Evolutionary conservation across 2,113 vertebrate species (phyloP).

Genomic region (Hyperopisus bebe): DNA sequence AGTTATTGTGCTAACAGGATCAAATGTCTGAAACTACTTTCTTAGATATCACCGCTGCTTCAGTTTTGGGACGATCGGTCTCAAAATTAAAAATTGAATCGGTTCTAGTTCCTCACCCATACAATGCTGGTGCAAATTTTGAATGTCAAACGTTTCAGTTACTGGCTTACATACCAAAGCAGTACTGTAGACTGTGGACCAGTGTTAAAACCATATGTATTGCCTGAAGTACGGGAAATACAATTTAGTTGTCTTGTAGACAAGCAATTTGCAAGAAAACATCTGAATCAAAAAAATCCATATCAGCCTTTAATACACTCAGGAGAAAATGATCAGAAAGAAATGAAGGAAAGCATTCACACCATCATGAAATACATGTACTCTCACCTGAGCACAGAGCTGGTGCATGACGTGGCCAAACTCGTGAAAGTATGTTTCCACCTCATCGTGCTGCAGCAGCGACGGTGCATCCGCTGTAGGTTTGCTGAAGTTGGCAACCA

Average conservation of each 20-base stretch:
- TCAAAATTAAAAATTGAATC: not conserved
- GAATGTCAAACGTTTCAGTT: not conserved
- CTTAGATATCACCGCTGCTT: not conserved
- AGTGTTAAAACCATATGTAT: no score
- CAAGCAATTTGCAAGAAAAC: not conserved
- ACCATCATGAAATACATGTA: not conserved
- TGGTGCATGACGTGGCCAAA: constrained; percentile 99
- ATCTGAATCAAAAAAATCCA: not conserved
- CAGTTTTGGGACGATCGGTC: not conserved
- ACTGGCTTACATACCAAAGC: not conserved
- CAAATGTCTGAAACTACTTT: not conserved
- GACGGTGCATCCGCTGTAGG: constrained; percentile 74
- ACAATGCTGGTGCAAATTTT: not conserved
- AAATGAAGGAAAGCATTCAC: not conserved
- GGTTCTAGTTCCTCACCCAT: no score
- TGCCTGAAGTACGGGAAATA: not conserved
- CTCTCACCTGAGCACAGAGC: constrained; percentile 83
- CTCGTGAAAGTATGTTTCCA: constrained; percentile 97
- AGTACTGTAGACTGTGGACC: no score
- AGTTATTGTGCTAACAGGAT: not conserved
- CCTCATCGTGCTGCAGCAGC: constrained; percentile 92
- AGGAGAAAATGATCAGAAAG: not conserved
- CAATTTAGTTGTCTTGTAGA: not conserved
- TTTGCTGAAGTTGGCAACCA: constrained; percentile 98
- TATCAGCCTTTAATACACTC: not conserved